These are phyloP conservation scores for Loripinus fragilis DNA, from an alignment of 2,888 invertebrate genomes.

Conservation along the genomic window DNA sequence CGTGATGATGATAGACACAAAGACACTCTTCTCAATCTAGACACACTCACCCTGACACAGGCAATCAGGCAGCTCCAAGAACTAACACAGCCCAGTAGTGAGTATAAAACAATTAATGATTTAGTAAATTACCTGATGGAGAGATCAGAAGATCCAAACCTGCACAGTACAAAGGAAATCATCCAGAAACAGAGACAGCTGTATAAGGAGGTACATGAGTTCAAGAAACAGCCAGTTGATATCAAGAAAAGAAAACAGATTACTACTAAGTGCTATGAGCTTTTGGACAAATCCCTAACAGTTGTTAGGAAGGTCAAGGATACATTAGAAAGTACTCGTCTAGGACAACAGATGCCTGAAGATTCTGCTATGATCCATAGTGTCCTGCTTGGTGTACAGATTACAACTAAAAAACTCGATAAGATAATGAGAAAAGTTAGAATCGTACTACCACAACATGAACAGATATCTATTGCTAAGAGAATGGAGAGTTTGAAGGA, in stretches of 20 bases:
- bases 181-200: conserved; percentile 43
- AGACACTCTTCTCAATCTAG: conserved; percentile 36
- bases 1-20: conserved; percentile 36
- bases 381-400: conserved; percentile 23
- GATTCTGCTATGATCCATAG: conserved; percentile 37
- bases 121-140: conserved; percentile 47
- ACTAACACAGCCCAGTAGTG: conserved; percentile 13
- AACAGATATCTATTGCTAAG: conserved; percentile 12
- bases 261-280: not conserved
- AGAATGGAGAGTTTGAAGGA: conserved; percentile 4
- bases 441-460: conserved; percentile 15
- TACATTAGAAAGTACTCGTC: conserved; percentile 8
- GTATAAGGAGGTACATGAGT: not conserved
- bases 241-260: conserved; percentile 4
- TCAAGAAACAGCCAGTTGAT: not conserved
- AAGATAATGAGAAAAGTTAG: conserved; percentile 32
- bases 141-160: conserved; percentile 20
- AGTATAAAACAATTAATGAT: conserved; percentile 37
- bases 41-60: conserved; percentile 26
- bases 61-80: conserved; percentile 24
- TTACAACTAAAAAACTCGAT: conserved; percentile 17
- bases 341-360: conserved; percentile 32
- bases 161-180: conserved; percentile 23
- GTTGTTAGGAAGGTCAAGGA: conserved; percentile 2
- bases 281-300: not conserved